phyloP scores from a whole-genome alignment of 2,113 vertebrate genomes.

The Crocuta crocuta region DNA sequence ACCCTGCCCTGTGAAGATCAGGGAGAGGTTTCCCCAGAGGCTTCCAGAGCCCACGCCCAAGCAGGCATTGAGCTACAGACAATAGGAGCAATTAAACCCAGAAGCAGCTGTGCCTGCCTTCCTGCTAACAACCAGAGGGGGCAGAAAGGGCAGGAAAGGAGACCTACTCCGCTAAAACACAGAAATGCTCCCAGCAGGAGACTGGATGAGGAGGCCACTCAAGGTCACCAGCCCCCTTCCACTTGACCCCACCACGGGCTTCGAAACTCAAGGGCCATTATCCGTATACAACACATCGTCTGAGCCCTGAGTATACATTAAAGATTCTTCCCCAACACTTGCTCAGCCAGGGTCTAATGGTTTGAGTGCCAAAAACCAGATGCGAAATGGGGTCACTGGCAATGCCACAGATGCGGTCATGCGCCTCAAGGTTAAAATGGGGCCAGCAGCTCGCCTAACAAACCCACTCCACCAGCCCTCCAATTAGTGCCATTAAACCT shows the following conservation, averaged over 20 bases:
- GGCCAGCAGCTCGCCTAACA: neutral
- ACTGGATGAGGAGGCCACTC: neutral
- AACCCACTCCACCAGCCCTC: neutral
- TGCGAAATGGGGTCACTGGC: neutral
- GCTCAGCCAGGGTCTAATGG: neutral
- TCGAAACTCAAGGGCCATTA: neutral
- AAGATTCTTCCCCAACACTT: neutral
- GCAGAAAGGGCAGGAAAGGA: neutral
- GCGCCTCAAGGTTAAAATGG: neutral
- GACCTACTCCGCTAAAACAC: neutral
- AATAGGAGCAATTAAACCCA: neutral
- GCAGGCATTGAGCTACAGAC: neutral
- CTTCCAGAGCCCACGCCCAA: neutral
- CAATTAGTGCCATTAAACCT: conserved; percentile 18
- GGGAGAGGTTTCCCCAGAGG: neutral
- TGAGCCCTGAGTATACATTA: neutral
- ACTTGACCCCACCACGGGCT: neutral
- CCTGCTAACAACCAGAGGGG: neutral
- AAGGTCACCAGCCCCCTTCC: neutral
- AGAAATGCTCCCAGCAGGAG: neutral
- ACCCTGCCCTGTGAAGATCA: too few species aligned
- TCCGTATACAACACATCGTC: neutral
- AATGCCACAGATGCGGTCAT: neutral
- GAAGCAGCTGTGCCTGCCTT: neutral
- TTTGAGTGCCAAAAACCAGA: conserved; percentile 37